phyloP scores from a whole-genome alignment of 2,888 invertebrate species.

The Nymphalis c-album region DNA sequence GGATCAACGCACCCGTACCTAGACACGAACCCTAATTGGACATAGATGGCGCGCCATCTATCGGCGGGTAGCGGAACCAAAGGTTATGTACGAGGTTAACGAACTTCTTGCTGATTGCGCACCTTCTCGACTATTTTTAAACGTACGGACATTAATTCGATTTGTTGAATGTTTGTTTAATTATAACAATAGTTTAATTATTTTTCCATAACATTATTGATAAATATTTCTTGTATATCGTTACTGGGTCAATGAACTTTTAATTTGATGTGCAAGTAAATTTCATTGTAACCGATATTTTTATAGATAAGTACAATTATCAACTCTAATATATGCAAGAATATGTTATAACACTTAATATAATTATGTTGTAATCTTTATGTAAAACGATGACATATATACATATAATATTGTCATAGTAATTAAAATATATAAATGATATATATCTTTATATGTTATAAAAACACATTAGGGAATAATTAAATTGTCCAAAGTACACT shows the following conservation, averaged over 20 bases:
- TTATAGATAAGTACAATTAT: too few species aligned
- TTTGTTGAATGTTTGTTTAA: conserved; percentile 41
- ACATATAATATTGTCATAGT: too few species aligned
- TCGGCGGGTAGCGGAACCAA: conserved; percentile 43
- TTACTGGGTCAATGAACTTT: conserved; percentile 3
- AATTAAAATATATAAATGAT: too few species aligned
- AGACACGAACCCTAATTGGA: conserved; percentile 50
- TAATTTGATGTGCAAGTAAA: not conserved
- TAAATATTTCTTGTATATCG: conserved; percentile 3
- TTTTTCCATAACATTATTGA: conserved; percentile 1
- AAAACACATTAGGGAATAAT: too few species aligned
- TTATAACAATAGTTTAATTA: conserved; percentile 32
- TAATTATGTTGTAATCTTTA: too few species aligned
- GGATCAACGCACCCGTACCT: conserved; percentile 60
- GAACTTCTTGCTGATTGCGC: conserved; percentile 44
- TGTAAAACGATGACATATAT: too few species aligned
- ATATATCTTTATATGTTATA: too few species aligned
- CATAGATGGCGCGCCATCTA: conserved; percentile 52
- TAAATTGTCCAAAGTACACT: too few species aligned
- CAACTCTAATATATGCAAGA: too few species aligned
- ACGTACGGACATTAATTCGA: conserved; percentile 39
- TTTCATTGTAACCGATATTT: too few species aligned
- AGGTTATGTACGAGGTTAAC: conserved; percentile 44
- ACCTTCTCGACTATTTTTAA: conserved; percentile 48
- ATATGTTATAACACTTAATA: too few species aligned